A percentile compares a stretch with the other conserved stretches of the same genome.
Evolutionary conservation across 2,888 invertebrate genomes (phyloP).

Genomic region (Platypus cylindrus): DNA sequence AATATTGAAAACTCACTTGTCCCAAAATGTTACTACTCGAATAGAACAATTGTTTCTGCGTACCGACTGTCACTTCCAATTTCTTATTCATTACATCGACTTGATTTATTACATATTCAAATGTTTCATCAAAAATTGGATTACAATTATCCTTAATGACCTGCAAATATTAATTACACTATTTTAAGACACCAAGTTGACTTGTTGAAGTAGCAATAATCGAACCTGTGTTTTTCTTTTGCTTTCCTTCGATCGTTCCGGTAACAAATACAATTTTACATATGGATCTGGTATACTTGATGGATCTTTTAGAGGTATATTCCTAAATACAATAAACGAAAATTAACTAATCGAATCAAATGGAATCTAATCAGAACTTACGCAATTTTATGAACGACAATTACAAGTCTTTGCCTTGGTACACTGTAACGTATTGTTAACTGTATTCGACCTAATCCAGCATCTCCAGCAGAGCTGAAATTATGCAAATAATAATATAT

Average conservation of each 20-base stretch:
- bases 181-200: not conserved
- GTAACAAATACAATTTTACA: conserved; percentile 74
- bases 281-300: conserved; percentile 79
- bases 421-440: conserved; percentile 75
- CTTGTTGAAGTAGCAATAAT: not conserved
- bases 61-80: conserved; percentile 76
- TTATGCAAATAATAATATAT: no score
- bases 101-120: conserved; percentile 76
- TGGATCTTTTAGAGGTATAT: conserved; percentile 68
- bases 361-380: conserved; percentile 46
- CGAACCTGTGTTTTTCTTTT: conserved; percentile 71
- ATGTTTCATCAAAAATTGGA: conserved; percentile 82
- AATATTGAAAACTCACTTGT: conserved; percentile 41
- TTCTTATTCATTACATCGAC: conserved; percentile 65
- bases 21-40: conserved; percentile 76
- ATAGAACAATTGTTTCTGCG: conserved; percentile 71
- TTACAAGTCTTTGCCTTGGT: conserved; percentile 66
- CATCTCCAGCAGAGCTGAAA: conserved; percentile 54
- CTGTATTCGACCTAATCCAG: conserved; percentile 68
- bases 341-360: conserved; percentile 36
- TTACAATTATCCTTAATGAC: conserved; percentile 79
- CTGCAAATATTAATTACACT: conserved; percentile 28
- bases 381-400: conserved; percentile 83
- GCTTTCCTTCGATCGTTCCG: conserved; percentile 72
- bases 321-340: conserved; percentile 35